These are phyloP conservation scores for Hemicrepidius hirtus DNA, from an alignment of 2,888 invertebrate species.

Conservation along the genomic window DNA sequence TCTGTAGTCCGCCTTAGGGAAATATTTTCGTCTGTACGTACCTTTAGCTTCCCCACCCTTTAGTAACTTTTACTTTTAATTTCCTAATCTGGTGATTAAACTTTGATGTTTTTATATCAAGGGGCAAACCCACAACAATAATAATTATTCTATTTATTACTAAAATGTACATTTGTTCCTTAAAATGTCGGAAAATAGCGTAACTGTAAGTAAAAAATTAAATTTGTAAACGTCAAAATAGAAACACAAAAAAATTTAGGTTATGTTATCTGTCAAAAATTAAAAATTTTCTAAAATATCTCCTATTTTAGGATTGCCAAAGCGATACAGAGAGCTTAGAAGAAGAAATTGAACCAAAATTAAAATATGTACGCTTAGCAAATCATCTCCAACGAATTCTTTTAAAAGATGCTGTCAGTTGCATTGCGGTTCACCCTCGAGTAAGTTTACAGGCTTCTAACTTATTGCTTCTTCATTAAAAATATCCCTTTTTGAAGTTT, in stretches of 20 bases:
- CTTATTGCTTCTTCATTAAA: background rate
- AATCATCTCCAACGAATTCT: conserved; percentile 92
- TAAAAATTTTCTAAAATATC: background rate
- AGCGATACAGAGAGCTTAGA: conserved; percentile 71
- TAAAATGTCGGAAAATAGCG: conserved; percentile 61
- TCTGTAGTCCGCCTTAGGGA: no score
- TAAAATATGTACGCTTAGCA: conserved; percentile 92
- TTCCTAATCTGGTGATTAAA: no score
- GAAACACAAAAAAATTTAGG: conserved; percentile 1
- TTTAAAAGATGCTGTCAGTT: conserved; percentile 90
- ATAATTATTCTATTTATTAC: background rate
- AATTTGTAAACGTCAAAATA: background rate
- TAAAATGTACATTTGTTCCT: conserved; percentile 18
- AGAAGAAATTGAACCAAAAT: conserved; percentile 87
- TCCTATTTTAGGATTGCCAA: conserved; percentile 60
- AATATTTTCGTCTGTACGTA: no score
- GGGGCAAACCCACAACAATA: background rate
- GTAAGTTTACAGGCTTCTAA: conserved; percentile 69
- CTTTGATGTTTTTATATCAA: background rate
- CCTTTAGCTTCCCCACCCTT: no score
- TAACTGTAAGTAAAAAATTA: conserved; percentile 57
- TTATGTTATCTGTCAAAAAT: conserved; percentile 27
- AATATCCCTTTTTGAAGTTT: conserved; percentile 76
- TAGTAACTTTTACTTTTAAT: no score
- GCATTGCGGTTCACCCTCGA: conserved; percentile 94